Conservation (phyloP, 2,888 invertebrate species). For the Lasioglossum vierecki region DNA sequence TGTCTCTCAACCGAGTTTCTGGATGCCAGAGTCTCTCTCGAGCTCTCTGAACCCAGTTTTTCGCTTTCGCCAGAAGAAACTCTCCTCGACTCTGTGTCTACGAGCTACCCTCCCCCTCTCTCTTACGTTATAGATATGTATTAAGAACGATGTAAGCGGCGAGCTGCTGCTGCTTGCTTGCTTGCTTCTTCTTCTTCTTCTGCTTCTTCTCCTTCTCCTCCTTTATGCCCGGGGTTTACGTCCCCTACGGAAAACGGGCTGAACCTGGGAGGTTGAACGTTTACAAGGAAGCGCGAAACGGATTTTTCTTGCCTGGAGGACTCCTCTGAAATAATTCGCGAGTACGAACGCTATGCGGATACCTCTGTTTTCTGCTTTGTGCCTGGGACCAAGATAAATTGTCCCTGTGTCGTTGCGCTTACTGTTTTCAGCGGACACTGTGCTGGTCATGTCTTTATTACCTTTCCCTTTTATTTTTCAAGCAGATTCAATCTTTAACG, state of each 20-base stretch:
- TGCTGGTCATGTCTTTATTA: neutral
- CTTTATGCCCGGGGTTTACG: neutral
- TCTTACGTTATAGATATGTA: conserved; percentile 31
- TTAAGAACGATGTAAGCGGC: conserved; percentile 53
- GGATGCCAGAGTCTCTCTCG: conserved; percentile 13
- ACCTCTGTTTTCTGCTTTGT: neutral
- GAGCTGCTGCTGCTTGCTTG: conserved; percentile 23
- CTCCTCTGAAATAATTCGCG: conserved; percentile 15
- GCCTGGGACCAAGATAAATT: neutral
- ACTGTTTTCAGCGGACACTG: neutral
- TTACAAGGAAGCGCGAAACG: neutral
- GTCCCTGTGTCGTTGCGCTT: neutral
- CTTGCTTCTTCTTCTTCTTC: neutral
- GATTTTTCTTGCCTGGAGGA: conserved; percentile 4
- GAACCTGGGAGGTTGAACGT: neutral
- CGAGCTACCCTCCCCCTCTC: neutral
- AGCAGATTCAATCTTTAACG: neutral
- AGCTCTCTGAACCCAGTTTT: conserved; percentile 52
- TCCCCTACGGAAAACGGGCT: neutral
- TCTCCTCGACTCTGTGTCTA: conserved; percentile 40
- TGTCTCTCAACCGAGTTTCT: neutral
- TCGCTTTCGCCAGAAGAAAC: conserved; percentile 30
- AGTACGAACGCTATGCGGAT: neutral
- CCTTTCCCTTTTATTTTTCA: neutral
- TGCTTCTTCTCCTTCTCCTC: neutral